These are phyloP conservation scores for Chaetura pelagica DNA, from an alignment of 2,113 vertebrate genomes.

Conservation along the genomic window DNA sequence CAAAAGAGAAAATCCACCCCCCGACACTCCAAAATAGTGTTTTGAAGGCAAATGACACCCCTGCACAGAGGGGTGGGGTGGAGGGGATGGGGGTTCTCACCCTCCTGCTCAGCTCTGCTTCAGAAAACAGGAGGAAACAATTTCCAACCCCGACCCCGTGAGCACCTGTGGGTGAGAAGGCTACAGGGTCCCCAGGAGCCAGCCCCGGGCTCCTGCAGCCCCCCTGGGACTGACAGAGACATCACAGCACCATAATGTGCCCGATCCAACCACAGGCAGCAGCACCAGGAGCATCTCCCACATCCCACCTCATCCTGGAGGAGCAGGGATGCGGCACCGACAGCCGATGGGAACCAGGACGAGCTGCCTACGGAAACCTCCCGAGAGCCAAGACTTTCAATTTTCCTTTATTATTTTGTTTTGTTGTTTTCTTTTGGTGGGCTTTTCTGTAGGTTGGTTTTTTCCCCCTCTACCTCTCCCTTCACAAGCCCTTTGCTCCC, in stretches of 20 bases:
- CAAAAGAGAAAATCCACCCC: background rate
- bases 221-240: too few species aligned
- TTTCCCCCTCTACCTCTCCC: background rate
- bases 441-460: too few species aligned
- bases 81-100: background rate
- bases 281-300: background rate
- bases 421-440: too few species aligned
- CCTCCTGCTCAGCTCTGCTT: background rate
- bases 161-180: background rate
- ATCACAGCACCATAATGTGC: background rate
- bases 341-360: constrained; percentile 27
- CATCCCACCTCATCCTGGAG: background rate
- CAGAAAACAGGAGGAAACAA: background rate
- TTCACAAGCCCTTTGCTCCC: constrained; percentile 31
- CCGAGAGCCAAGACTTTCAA: constrained; percentile 9
- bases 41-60: background rate
- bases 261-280: background rate
- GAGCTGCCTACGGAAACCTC: background rate
- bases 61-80: background rate
- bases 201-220: background rate
- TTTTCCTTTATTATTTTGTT: background rate
- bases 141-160: rapidly evolving
- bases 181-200: rapidly evolving
- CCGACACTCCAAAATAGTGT: background rate
- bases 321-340: background rate